phyloP scores from a whole-genome alignment of 2,888 invertebrate genomes.

The Sarcophaga variegata region DNA sequence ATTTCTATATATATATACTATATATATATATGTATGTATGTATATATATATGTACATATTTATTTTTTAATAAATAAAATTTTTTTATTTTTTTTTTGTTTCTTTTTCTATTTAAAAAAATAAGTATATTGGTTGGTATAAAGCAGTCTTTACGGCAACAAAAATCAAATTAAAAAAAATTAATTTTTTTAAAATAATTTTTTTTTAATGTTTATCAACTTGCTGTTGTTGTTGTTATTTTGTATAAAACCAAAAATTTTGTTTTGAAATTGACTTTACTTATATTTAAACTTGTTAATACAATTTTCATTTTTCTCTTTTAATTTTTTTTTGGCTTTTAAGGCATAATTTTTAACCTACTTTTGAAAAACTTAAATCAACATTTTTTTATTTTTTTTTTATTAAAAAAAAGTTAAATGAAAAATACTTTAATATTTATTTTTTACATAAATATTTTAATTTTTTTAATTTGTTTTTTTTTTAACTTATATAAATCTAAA shows the following conservation, averaged over 20 bases:
- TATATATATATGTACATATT: not conserved
- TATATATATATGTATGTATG: too few relatives aligned
- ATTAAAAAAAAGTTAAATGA: too few relatives aligned
- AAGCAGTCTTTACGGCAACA: constrained; percentile 82
- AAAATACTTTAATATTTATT: not conserved
- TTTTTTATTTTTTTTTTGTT: not conserved
- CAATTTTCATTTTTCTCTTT: constrained; percentile 4
- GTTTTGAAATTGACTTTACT: constrained; percentile 49
- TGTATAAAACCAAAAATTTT: constrained; percentile 18
- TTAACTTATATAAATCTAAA: not conserved
- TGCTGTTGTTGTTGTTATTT: constrained; percentile 22
- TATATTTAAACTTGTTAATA: constrained; percentile 12
- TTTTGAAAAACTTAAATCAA: constrained; percentile 3
- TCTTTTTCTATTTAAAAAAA: constrained; percentile 28
- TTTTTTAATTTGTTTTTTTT: not conserved
- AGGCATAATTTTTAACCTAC: constrained; percentile 48
- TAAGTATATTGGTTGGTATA: constrained; percentile 78
- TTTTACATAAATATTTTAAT: constrained; percentile 5
- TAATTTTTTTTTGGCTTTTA: constrained; percentile 44
- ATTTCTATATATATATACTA: not conserved
- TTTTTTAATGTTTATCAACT: constrained; percentile 8
- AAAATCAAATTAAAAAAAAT: constrained; percentile 69
- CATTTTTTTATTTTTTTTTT: constrained; percentile 12
- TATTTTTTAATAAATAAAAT: not conserved
- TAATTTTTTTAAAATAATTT: constrained; percentile 12